These are phyloP conservation scores for Antrozous pallidus DNA, from an alignment of 2,797 vertebrate genomes.

Conservation along the genomic window DNA sequence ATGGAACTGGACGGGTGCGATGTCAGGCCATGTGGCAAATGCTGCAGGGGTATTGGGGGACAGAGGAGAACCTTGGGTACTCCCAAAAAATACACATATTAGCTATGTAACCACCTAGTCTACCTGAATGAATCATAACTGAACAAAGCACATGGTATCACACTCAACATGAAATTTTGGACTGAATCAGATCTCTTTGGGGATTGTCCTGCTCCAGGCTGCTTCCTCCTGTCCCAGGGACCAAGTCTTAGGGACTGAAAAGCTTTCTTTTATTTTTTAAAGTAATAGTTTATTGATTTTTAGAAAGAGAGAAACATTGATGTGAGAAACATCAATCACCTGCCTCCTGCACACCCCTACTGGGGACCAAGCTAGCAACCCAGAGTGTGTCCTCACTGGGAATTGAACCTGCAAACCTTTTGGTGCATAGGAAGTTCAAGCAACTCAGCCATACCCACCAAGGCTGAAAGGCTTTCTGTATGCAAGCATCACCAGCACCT, in stretches of 20 bases:
- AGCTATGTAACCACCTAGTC: neutral
- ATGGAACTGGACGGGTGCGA: neutral
- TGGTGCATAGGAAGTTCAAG: neutral
- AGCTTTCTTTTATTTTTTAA: neutral
- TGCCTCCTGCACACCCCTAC: neutral
- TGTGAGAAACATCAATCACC: neutral
- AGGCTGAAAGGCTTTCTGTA: neutral
- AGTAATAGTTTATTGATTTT: neutral
- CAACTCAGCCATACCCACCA: neutral
- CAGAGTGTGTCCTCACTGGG: neutral
- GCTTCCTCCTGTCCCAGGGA: neutral
- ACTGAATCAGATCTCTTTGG: neutral
- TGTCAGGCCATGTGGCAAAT: neutral
- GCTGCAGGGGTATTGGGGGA: neutral
- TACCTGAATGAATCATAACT: neutral
- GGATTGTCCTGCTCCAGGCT: neutral
- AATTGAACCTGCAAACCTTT: neutral
- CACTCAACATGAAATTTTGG: neutral
- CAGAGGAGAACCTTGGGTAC: neutral
- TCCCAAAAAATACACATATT: neutral
- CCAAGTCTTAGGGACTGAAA: neutral
- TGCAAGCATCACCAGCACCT: neutral
- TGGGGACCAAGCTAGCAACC: neutral
- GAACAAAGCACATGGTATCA: neutral
- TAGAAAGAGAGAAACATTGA: neutral